These are phyloP conservation scores for Eretmocerus hayati DNA, from an alignment of 2,888 invertebrate species.

Conservation along the genomic window DNA sequence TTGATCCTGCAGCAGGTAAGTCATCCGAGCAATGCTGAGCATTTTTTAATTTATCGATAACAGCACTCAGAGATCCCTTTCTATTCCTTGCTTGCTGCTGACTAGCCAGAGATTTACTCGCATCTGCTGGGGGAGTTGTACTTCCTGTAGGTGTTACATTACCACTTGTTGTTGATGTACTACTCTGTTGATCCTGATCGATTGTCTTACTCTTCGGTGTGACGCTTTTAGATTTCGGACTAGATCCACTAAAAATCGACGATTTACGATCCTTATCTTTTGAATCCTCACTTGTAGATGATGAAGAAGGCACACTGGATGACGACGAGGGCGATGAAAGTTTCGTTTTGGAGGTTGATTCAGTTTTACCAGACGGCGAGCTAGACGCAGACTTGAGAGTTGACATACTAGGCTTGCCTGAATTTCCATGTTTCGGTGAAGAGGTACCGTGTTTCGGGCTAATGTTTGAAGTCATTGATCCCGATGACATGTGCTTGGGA, in stretches of 20 bases:
- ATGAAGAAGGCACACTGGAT: constrained; percentile 14
- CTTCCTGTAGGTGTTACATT: constrained; percentile 32
- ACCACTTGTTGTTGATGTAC: constrained; percentile 35
- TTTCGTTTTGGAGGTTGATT: constrained; percentile 31
- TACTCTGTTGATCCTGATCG: constrained; percentile 47
- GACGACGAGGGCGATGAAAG: constrained; percentile 23
- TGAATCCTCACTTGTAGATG: constrained; percentile 22
- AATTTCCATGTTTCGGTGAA: constrained; percentile 70
- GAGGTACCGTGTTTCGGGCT: constrained; percentile 69
- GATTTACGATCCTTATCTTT: constrained; percentile 46
- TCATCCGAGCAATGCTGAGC: constrained; percentile 57
- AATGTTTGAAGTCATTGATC: constrained; percentile 57
- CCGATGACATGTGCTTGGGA: constrained; percentile 58
- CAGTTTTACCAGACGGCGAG: constrained; percentile 45
- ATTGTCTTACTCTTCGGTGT: constrained; percentile 60
- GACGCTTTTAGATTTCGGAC: constrained; percentile 62
- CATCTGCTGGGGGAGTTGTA: constrained; percentile 52
- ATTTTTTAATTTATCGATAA: constrained; percentile 79
- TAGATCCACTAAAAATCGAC: constrained; percentile 45
- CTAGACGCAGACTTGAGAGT: constrained; percentile 71
- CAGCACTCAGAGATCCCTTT: constrained; percentile 72
- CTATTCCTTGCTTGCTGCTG: constrained; percentile 57
- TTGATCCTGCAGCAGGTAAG: constrained; percentile 28
- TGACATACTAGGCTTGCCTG: constrained; percentile 81
- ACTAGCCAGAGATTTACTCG: constrained; percentile 53